Evolutionary conservation across 2,113 vertebrate genomes (phyloP), one percentile per base, ranked within the genome.

Genomic region (Onychorhynchus coronatus): DNA sequence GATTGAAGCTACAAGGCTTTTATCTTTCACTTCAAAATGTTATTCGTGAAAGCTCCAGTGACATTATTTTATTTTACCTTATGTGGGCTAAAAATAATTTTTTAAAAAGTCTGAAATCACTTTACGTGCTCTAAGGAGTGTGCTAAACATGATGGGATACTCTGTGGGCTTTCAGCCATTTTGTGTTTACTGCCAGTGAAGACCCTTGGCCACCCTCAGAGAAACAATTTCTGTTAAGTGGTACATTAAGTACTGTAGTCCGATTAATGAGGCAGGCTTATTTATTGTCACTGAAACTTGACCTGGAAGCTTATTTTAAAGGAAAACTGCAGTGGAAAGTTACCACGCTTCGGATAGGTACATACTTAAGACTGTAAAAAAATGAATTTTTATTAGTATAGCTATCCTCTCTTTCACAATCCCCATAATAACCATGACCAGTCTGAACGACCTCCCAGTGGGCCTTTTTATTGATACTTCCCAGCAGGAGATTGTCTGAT

Each of bases 391-490:
- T 83, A 24, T 88, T 80, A 50, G 47, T 50, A 39, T 15, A 63
- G 44, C 58, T 90, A 17, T 56, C 24, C 8, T 83, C 21, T 70
- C 58, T 94, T 83, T 85, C 67, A 59, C 58, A 58, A 25, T 91
- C 77, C 72, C 78, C 22, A 25, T 90, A 88, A 95, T 77, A 95
- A 59, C 85, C 35, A 14, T 83, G 90, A 77, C 91, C 71, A 65
- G 42, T 63, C 55, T 85, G 85, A 94, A 85, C 93, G 56, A 73
- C 91, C 62, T 89, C 87, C 85, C 75, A 83, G 59, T 80, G 91
- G 55, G 79, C 81, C 82, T 74, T 91, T 94, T 94, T 93, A 94
- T 88, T 96, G 93, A 88, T 96, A 83, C 63, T 83, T 77, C 78
- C 33, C 93, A 95, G 91, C 93, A 96, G 93, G 93, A 77, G 33